Conservation (phyloP, 1,140 invertebrate species). For the Drosophila busckii region DNA sequence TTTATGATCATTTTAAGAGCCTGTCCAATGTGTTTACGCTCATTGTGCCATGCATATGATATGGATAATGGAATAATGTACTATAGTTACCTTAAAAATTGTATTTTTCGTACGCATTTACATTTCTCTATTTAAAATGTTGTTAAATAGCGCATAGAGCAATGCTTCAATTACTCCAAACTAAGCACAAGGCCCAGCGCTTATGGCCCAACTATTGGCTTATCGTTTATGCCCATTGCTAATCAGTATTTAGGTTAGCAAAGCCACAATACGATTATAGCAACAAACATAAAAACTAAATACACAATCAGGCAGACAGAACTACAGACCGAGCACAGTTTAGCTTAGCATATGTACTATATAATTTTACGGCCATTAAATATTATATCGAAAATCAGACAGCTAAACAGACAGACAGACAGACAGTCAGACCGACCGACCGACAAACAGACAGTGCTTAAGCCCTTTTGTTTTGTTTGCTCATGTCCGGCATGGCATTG, state of each 20-base stretch:
- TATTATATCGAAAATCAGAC: slow-evolving; percentile 74
- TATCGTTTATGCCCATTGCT: slow-evolving; percentile 5
- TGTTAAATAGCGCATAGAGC: no score
- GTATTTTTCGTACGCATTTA: no score
- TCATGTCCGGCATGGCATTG: slow-evolving; percentile 56
- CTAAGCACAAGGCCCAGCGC: slow-evolving; percentile 41
- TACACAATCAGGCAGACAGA: slow-evolving; percentile 9
- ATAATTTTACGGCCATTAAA: slow-evolving; percentile 76
- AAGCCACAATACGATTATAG: slow-evolving; percentile 24
- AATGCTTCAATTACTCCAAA: no score
- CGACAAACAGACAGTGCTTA: slow-evolving; percentile 13
- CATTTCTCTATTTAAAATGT: no score
- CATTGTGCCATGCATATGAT: slow-evolving; percentile 34
- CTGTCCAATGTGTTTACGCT: slow-evolving; percentile 43
- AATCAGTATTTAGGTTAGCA: slow-evolving; percentile 22
- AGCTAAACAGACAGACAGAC: slow-evolving; percentile 22
- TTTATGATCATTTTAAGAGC: slow-evolving; percentile 72
- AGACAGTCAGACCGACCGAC: neutral
- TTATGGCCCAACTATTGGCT: slow-evolving; percentile 31
- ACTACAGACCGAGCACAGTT: slow-evolving; percentile 14
- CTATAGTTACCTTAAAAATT: no score
- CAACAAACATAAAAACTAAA: slow-evolving; percentile 21
- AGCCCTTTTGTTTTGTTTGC: slow-evolving; percentile 35
- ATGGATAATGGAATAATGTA: no score
- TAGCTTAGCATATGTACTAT: slow-evolving; percentile 57